Evolutionary conservation across 2,113 vertebrate species (phyloP).

Genomic region (Sebastes fasciatus): DNA sequence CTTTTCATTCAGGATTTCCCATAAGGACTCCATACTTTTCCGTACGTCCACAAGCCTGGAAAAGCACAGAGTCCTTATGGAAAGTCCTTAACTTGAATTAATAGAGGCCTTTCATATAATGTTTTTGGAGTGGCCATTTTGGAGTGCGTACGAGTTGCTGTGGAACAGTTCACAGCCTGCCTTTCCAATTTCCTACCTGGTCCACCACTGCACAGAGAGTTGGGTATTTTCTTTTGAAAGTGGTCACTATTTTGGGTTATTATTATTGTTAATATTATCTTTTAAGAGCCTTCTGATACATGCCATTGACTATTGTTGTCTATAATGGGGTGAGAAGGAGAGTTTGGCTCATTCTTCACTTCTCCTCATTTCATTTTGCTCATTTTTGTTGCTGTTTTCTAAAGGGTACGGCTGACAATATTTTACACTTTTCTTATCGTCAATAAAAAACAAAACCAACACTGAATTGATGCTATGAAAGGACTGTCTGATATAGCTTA

Average conservation of each 20-base stretch:
- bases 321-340: neutral
- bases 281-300: neutral
- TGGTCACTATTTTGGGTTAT: neutral
- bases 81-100: constrained; percentile 59
- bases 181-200: constrained; percentile 44
- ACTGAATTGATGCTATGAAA: neutral
- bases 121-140: constrained; percentile 35
- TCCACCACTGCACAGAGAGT: constrained; percentile 1
- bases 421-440: neutral
- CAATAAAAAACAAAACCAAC: neutral
- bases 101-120: constrained; percentile 60
- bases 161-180: constrained; percentile 33
- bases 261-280: neutral
- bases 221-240: neutral
- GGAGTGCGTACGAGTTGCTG: neutral
- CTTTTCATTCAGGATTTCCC: constrained; percentile 52
- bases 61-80: constrained; percentile 37
- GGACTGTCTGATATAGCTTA: neutral
- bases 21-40: constrained; percentile 45
- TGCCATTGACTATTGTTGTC: neutral
- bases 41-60: constrained; percentile 48
- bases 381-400: neutral
- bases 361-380: neutral
- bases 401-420: neutral
- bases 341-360: neutral